Evolutionary conservation across 2,888 invertebrate genomes (phyloP).

Genomic region (Eumacrocentrus americanus): DNA sequence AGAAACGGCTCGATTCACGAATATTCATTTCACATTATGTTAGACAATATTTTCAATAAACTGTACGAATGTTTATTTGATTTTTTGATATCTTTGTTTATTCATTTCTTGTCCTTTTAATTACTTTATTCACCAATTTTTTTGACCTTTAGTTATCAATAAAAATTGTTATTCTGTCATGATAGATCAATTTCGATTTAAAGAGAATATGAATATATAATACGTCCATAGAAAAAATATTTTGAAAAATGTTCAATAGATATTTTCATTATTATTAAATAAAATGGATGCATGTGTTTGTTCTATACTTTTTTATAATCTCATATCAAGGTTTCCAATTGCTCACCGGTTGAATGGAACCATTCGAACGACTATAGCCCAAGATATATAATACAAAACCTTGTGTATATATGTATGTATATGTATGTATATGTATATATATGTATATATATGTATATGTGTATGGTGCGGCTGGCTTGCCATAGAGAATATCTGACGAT

Average conservation of each 20-base stretch:
- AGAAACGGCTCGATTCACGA: slow-evolving; percentile 6
- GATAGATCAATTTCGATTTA: too few species aligned
- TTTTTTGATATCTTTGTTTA: background rate
- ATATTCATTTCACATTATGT: slow-evolving; percentile 29
- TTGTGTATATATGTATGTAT: too few species aligned
- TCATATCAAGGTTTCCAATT: background rate
- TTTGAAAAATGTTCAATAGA: too few species aligned
- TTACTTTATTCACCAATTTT: too few species aligned
- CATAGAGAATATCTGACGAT: background rate
- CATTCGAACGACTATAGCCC: background rate
- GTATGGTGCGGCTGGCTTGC: background rate
- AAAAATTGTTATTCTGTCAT: too few species aligned
- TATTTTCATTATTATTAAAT: background rate
- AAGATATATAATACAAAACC: background rate
- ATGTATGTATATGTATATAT: background rate
- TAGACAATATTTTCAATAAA: slow-evolving; percentile 40
- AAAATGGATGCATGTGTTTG: background rate
- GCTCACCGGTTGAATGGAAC: background rate
- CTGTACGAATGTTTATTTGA: slow-evolving; percentile 10
- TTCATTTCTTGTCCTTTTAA: background rate
- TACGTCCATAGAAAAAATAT: too few species aligned
- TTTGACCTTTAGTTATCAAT: too few species aligned
- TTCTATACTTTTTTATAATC: background rate
- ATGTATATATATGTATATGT: background rate
- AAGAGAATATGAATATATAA: too few species aligned